phyloP scores from a whole-genome alignment of 2,888 invertebrate species.

The Mesorhabditis sp. region DNA sequence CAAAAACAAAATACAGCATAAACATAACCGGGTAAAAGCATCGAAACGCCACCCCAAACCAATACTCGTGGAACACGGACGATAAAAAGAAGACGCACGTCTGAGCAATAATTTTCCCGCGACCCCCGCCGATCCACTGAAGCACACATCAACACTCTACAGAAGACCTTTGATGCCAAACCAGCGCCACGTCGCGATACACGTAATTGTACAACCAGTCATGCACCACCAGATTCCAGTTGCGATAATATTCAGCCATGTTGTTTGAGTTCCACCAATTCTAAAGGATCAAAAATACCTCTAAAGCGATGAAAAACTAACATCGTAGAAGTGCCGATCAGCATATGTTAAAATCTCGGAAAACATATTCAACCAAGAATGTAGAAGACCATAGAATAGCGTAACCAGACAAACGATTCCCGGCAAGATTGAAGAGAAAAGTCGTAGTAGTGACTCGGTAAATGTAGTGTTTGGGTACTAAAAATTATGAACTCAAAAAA shows the following conservation, averaged over 20 bases:
- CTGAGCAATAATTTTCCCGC: conserved; percentile 62
- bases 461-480: conserved; percentile 19
- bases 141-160: conserved; percentile 10
- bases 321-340: conserved; percentile 75
- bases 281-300: conserved; percentile 60
- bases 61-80: conserved; percentile 81
- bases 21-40: conserved; percentile 84
- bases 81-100: conserved; percentile 75
- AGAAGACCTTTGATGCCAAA: neutral
- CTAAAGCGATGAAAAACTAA: conserved; percentile 14
- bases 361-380: conserved; percentile 85
- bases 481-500: conserved; percentile 7
- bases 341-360: conserved; percentile 83
- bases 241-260: conserved; percentile 79
- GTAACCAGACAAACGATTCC: conserved; percentile 68
- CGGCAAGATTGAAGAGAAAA: conserved; percentile 65
- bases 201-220: conserved; percentile 88
- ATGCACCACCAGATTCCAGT: conserved; percentile 91
- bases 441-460: conserved; percentile 23
- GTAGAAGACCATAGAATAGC: conserved; percentile 81
- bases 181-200: conserved; percentile 69
- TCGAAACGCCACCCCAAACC: conserved; percentile 74
- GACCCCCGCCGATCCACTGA: conserved; percentile 38
- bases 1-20: conserved; percentile 72
- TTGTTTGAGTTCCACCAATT: conserved; percentile 90